A percentile compares a stretch with the other conserved stretches of the same genome.
These are phyloP conservation scores for Diachasmimorpha longicaudata DNA, from an alignment of 1,140 invertebrate species.

Conservation along the genomic window DNA sequence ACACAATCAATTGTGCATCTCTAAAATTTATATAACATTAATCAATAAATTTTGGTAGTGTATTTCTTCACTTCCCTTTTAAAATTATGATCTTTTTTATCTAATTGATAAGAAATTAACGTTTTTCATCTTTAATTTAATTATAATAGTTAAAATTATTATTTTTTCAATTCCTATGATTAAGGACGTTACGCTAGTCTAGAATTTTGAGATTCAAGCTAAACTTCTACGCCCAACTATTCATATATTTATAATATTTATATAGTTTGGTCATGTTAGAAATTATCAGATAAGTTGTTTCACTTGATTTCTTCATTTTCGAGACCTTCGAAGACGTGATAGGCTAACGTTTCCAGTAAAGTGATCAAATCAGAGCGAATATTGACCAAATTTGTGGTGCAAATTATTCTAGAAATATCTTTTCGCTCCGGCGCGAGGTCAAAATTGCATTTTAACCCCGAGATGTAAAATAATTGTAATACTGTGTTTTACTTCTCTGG, in stretches of 20 bases:
- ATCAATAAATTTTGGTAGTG: constrained; percentile 7
- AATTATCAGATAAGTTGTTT: neutral
- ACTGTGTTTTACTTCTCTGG: too few relatives aligned
- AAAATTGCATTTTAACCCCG: too few relatives aligned
- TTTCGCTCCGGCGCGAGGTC: too few relatives aligned
- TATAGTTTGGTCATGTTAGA: neutral
- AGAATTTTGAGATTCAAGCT: constrained; percentile 17
- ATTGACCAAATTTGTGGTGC: too few relatives aligned
- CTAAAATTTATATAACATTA: constrained; percentile 42
- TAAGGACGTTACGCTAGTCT: constrained; percentile 40
- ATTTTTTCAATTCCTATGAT: constrained; percentile 57
- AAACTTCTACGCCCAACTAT: constrained; percentile 18
- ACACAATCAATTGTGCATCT: constrained; percentile 52
- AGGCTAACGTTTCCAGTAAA: neutral
- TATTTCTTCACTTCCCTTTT: neutral
- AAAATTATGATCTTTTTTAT: neutral
- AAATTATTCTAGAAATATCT: too few relatives aligned
- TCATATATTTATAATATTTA: neutral
- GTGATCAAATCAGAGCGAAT: too few relatives aligned
- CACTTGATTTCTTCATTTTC: neutral
- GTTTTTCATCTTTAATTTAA: neutral
- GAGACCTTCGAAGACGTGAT: neutral
- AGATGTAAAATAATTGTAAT: too few relatives aligned
- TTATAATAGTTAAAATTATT: constrained; percentile 22
- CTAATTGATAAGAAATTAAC: constrained; percentile 51